phyloP scores from a whole-genome alignment of 2,797 vertebrate genomes.

The Hoplostethus mediterraneus region DNA sequence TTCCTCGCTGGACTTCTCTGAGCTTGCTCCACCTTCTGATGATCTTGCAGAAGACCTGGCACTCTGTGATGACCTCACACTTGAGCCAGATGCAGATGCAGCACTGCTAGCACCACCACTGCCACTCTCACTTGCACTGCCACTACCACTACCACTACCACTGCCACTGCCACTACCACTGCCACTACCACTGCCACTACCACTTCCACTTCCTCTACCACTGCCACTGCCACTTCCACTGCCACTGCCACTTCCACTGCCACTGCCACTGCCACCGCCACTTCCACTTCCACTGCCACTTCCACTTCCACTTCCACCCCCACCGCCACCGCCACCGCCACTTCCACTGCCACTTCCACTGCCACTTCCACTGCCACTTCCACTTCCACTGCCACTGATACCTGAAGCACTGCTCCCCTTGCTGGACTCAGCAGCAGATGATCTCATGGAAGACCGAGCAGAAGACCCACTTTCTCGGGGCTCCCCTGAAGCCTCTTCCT shows the following conservation, averaged over 20 bases:
- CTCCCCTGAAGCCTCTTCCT: constrained; percentile 63
- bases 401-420: constrained; percentile 55
- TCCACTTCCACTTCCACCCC: not conserved
- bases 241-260: not conserved
- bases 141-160: constrained; percentile 5
- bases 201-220: constrained; percentile 17
- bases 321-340: accelerated
- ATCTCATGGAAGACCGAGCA: constrained; percentile 81
- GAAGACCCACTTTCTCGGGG: constrained; percentile 77
- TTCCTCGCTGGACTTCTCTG: constrained; percentile 72
- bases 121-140: constrained; percentile 12
- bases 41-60: constrained; percentile 71
- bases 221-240: constrained; percentile 8
- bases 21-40: constrained; percentile 56
- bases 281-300: constrained; percentile 28
- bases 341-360: constrained; percentile 10
- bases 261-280: constrained; percentile 18
- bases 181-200: constrained; percentile 13
- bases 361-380: constrained; percentile 31
- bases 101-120: constrained; percentile 39
- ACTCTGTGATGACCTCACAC: constrained; percentile 69
- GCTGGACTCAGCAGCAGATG: constrained; percentile 77
- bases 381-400: constrained; percentile 25
- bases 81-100: constrained; percentile 68
- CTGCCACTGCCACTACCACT: not conserved